Evolutionary conservation across 2,888 invertebrate genomes (phyloP).

Genomic region (Aethes cnicana): DNA sequence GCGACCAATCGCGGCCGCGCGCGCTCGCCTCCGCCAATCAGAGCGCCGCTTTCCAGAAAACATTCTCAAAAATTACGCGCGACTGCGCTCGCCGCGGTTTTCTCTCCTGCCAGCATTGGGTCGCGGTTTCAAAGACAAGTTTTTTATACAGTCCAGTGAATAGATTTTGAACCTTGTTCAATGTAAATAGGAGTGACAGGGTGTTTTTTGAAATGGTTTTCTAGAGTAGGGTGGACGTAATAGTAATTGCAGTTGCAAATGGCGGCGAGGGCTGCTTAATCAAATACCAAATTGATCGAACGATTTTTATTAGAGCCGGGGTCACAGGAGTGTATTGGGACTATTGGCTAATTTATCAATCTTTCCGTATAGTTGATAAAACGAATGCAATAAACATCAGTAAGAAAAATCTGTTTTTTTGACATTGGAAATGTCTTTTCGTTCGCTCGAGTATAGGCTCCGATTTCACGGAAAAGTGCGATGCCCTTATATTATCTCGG

Average conservation of each 20-base stretch:
- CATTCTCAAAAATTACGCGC: constrained; percentile 71
- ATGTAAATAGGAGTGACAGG: background rate
- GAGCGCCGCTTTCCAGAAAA: constrained; percentile 55
- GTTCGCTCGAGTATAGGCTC: too few relatives aligned
- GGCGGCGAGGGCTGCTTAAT: constrained; percentile 60
- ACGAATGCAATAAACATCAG: too few relatives aligned
- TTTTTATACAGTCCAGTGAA: constrained; percentile 31
- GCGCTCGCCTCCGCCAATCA: constrained; percentile 65
- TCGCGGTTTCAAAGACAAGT: constrained; percentile 55
- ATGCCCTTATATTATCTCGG: too few relatives aligned
- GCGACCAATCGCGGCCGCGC: constrained; percentile 61
- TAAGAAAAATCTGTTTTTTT: too few relatives aligned
- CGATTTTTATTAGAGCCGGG: constrained; percentile 45
- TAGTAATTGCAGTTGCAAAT: constrained; percentile 75
- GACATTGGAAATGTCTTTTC: too few relatives aligned
- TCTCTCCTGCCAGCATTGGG: constrained; percentile 64
- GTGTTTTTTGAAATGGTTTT: constrained; percentile 20
- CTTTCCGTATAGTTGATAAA: too few relatives aligned
- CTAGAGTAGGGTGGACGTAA: constrained; percentile 48
- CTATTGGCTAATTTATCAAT: too few relatives aligned
- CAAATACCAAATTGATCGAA: constrained; percentile 56
- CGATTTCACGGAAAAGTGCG: too few relatives aligned
- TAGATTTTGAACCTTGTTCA: constrained; percentile 46
- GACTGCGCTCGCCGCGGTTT: constrained; percentile 62
- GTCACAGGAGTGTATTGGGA: too few relatives aligned